These are phyloP conservation scores for Gracilinanus agilis DNA, from an alignment of 2,113 vertebrate species.

Conservation along the genomic window DNA sequence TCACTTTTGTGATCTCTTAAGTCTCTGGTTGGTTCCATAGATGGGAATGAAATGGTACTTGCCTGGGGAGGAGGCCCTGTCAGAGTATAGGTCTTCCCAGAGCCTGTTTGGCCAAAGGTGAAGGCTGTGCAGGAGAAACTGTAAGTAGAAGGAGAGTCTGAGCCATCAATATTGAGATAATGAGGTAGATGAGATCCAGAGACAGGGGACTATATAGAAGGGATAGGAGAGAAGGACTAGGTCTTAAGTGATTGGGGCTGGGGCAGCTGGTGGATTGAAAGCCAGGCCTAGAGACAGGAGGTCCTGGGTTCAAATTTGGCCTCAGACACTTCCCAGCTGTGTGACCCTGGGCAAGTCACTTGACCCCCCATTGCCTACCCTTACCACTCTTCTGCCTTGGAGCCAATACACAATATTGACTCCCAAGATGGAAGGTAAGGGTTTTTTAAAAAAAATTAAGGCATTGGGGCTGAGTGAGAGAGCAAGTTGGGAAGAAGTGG, in stretches of 20 bases:
- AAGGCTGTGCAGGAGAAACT: slow-evolving; percentile 87
- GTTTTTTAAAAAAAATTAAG: too few relatives aligned
- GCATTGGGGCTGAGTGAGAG: too few relatives aligned
- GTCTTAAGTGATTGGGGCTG: not conserved
- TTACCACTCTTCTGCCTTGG: too few relatives aligned
- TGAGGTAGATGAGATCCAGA: not conserved
- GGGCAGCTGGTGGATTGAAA: too few relatives aligned
- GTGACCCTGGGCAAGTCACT: too few relatives aligned
- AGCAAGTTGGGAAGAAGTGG: not conserved
- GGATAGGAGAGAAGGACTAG: not conserved
- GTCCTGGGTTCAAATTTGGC: too few relatives aligned
- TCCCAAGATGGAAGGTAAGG: too few relatives aligned
- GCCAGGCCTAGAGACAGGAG: too few relatives aligned
- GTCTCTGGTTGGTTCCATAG: not conserved
- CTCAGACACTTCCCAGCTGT: too few relatives aligned
- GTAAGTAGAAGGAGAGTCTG: slow-evolving; percentile 32
- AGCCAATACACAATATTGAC: too few relatives aligned
- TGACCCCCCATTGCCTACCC: too few relatives aligned
- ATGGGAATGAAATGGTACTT: not conserved
- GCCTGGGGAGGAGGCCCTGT: slow-evolving; percentile 86
- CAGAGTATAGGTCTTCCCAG: slow-evolving; percentile 87
- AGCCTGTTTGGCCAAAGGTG: slow-evolving; percentile 87
- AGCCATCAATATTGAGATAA: not conserved
- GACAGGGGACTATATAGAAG: not conserved
- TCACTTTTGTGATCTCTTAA: not conserved